Base-by-base conservation (phyloP, 2,888 invertebrate genomes). In the Celastrina argiolus region DNA sequence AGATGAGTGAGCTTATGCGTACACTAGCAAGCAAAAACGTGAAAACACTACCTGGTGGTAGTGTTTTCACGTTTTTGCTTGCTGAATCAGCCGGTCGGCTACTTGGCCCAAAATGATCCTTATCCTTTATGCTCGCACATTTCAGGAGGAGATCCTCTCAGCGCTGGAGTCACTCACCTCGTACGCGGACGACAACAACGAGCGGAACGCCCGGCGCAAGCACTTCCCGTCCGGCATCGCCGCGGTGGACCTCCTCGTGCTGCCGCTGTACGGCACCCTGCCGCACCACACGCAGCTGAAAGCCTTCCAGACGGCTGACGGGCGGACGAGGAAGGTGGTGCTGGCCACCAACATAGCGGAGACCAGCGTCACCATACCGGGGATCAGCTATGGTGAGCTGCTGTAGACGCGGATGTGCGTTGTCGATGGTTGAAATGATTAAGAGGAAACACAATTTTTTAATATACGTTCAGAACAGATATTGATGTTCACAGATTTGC, bases 321-420 rank as follows among this genome's bases (percentile, higher is more conserved):
- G 93, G 70, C 94, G 94, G 39, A 93, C 94, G 0, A 91, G 99
- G 34, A 99, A 99, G 87, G 94, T 99, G 26, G 94, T 99, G 0
- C 91, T 99, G 4, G 96, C 99, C 0, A 99, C 99, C 0, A 99
- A 99, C 80, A 96, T 99, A 65, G 99, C 99, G 0, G 99, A 99
- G 86, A 97, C 99, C 0, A 98, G 98, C 1, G 94, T 99, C 18
- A 99, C 99, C 0, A 98, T 99, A 76, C 95, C 96, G 3, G 98
- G 98, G 28, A 94, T 99, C 71, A 95, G 95, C 36, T 98, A 97
- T 84, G 97, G 97, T 97, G 85, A 87, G 81, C 22, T 56, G 12
- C 34, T 12, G 28, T 34, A n/a, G 56, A 16, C 6, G 12, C 3
- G n/a, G 1, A 7, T 2, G 31, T 31, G 31, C 5, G 31, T 2